Percentiles rank a stretch among this genome's conserved stretches.
These are phyloP conservation scores for Exocentrus adspersus DNA, from an alignment of 2,888 invertebrate species.

Conservation along the genomic window DNA sequence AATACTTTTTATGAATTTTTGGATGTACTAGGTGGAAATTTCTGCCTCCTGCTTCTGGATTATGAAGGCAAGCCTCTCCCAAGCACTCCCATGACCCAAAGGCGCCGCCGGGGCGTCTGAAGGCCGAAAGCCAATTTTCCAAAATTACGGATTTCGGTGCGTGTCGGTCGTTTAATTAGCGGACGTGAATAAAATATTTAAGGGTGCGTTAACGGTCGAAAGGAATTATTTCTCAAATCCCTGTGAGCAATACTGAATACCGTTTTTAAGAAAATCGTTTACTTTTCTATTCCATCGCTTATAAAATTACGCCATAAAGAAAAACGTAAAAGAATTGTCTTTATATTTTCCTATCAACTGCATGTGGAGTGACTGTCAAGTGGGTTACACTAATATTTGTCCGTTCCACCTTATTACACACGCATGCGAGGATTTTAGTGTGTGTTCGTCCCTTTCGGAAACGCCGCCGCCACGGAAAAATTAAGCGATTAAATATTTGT, in stretches of 20 bases:
- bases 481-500: slow-evolving; percentile 12
- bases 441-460: background rate
- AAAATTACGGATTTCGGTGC: slow-evolving; percentile 2
- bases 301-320: no score
- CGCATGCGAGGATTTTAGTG: slow-evolving; percentile 23
- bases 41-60: no score
- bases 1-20: no score
- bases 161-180: background rate
- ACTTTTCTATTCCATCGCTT: no score
- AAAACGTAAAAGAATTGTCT: no score
- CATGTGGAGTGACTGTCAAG: slow-evolving; percentile 43
- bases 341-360: no score
- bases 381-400: slow-evolving; percentile 41
- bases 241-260: no score
- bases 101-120: slow-evolving; percentile 1
- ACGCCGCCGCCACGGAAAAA: background rate
- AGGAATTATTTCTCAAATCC: no score
- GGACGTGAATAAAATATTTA: background rate
- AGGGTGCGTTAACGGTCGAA: background rate
- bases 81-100: background rate
- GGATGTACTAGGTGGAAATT: no score
- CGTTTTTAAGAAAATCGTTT: no score
- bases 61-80: background rate
- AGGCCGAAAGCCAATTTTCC: background rate
- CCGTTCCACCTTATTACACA: slow-evolving; percentile 37